Base-by-base conservation (phyloP, 2,888 invertebrate genomes). In the Nephrocerus scutellatus region DNA sequence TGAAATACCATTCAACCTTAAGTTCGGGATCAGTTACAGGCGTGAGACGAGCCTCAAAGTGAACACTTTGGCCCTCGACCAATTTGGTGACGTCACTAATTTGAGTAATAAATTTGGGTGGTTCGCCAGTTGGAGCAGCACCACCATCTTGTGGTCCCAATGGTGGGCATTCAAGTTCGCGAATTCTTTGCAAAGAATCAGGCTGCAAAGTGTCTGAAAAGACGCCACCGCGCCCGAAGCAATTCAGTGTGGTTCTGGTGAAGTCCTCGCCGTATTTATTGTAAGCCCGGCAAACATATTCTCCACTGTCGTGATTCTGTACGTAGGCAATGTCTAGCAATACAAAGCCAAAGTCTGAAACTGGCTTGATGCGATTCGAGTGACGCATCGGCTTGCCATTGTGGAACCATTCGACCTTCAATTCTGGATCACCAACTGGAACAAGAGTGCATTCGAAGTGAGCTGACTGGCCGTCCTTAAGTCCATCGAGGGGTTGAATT, bases 361-460 rank as follows among this genome's bases (percentile, higher is more conserved):
- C 88, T 46, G 86, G 86, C 70, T 93, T 92, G 56, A 92, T 90
- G 48, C 95, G 78, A 15, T 85, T 86, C 4, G 89, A 87, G 60
- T 91, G 88, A 40, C 87, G 77, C 50, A 98, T 70, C 1, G 90
- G 87, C 57, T 87, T 77, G 5, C 90, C 92, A 63, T 98, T 91
- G 59, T 90, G 90, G 72, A 87, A 95, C 96, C 96, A 97, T 71
- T 96, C 95, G 16, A 93, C 89, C 61, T 85, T 84, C 70, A 96
- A 80, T 28, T 87, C 81, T 3, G 93, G 92, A 69, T 96, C 96
- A 47, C 91, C 91, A 6, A 92, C 86, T 4, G 96, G 96, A 13
- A 90, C 79, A 31, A 96, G 74, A 4, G 89, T 91, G 60, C 93
- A 93, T 71, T 96, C 95, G 63, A 93, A 93, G 72, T 93, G 92